A percentile compares a stretch with the other conserved stretches of the same genome.
phyloP scores from a whole-genome alignment of 2,797 vertebrate species.

The Chaetodon trifasciatus region DNA sequence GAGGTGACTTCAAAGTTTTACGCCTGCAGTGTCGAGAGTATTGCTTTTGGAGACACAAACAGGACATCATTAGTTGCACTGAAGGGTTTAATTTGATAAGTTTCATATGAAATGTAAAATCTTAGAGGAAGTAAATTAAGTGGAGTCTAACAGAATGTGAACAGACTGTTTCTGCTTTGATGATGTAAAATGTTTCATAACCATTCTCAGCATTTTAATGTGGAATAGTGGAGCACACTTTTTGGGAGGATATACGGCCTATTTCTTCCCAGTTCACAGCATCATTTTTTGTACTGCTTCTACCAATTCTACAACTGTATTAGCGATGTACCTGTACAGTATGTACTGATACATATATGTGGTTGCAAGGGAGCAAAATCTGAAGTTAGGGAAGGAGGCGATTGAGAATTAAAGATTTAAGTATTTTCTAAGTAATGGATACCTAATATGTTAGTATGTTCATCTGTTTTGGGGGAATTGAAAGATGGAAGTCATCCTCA shows the following conservation, averaged over 20 bases:
- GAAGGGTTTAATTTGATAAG: neutral
- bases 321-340: neutral
- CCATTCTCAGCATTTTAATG: neutral
- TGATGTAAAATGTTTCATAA: neutral
- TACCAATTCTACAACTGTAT: no score
- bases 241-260: neutral
- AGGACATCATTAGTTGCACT: neutral
- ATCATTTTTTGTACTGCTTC: no score
- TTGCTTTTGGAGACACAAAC: conserved; percentile 1
- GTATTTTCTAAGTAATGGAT: neutral
- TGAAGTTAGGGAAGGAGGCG: neutral
- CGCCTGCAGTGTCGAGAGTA: conserved; percentile 1
- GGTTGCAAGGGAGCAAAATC: neutral
- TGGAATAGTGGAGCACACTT: neutral
- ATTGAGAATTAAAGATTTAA: neutral
- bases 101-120: conserved; percentile 2
- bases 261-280: neutral
- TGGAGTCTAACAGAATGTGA: neutral
- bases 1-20: conserved; percentile 22
- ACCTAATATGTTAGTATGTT: no score
- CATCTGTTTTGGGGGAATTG: neutral
- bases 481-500: neutral
- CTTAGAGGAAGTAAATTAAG: neutral
- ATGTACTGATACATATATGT: neutral
- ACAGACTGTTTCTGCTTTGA: neutral